Evolutionary conservation across 2,797 vertebrate genomes (phyloP), one percentile per base, ranked within the genome.

Genomic region (Typhlichthys eigenmanni): DNA sequence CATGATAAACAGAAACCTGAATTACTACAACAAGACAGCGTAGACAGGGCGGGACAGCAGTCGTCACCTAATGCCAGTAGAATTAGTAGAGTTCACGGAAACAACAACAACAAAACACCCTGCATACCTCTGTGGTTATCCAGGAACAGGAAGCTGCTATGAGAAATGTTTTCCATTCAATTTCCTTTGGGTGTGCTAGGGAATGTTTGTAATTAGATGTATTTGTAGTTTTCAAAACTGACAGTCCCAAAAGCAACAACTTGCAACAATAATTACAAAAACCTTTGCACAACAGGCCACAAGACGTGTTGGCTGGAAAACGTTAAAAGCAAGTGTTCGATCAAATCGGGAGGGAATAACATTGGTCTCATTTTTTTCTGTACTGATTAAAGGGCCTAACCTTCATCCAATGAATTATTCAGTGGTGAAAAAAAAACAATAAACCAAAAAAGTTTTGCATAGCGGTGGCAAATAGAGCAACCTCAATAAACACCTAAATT

Each of bases 131-230:
- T 47, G 66, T 58, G 60, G 49, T 61, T 66, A 80, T 70, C 76
- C 68, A 74, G 78, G 47, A 67, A 72, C 77, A 80, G 75, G 77
- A 86, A 88, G 69, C 66, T 47, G 49, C 66, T 69, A 66, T 66
- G 72, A 72, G 53, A 74, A 75, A 47, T 60, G 57, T 57, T 64
- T 48, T 62, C 66, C 65, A 55, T 58, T 71, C 66, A 74, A 68
- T 77, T 80, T 79, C 72, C 69, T 69, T 54, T 7, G 74, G 76
- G 78, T 50, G 60, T 75, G 78, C 54, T 67, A 4, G 69, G 76
- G 78, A 84, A 87, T 82, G 74, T 74, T 68, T 5, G 62, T 75
- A 79, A 84, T 83, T 83, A 45, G 75, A 76, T 86, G 71, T 65
- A 84, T 77, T 79, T 76, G 75, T 63, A 56, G 76, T 62, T 68